phyloP scores from a whole-genome alignment of 2,888 invertebrate species.

The Lasius fuliginosus region DNA sequence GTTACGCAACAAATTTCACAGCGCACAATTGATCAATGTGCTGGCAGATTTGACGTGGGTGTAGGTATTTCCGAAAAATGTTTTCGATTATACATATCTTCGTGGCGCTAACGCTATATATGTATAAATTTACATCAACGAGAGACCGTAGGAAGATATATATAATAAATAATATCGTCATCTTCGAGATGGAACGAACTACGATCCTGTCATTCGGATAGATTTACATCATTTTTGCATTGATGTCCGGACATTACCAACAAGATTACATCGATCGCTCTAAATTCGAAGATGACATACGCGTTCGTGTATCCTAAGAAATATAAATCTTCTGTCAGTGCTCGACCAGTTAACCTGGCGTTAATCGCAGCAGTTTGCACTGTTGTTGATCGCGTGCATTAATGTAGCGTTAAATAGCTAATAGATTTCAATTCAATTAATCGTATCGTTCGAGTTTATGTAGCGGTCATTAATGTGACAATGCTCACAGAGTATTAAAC shows the following conservation, averaged over 20 bases:
- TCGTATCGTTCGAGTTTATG: not conserved
- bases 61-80: conserved; percentile 17
- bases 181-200: conserved; percentile 9
- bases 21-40: conserved; percentile 27
- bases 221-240: not conserved
- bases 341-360: not conserved
- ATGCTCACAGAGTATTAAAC: not conserved
- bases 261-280: not conserved
- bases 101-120: conserved; percentile 22
- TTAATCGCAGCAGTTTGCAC: conserved; percentile 16
- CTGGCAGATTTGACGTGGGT: conserved; percentile 30
- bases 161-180: conserved; percentile 21
- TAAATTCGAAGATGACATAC: not conserved
- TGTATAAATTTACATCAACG: conserved; percentile 34
- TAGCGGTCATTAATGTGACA: conserved; percentile 16
- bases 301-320: conserved; percentile 21
- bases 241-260: not conserved
- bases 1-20: conserved; percentile 30
- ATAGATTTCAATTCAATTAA: conserved; percentile 16
- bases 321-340: conserved; percentile 3
- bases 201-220: not conserved
- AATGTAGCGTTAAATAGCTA: not conserved
- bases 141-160: conserved; percentile 32
- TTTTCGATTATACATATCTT: conserved; percentile 33
- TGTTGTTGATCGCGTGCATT: not conserved